Evolutionary conservation across 2,113 vertebrate species (phyloP).

Genomic region (Aythya baeri): DNA sequence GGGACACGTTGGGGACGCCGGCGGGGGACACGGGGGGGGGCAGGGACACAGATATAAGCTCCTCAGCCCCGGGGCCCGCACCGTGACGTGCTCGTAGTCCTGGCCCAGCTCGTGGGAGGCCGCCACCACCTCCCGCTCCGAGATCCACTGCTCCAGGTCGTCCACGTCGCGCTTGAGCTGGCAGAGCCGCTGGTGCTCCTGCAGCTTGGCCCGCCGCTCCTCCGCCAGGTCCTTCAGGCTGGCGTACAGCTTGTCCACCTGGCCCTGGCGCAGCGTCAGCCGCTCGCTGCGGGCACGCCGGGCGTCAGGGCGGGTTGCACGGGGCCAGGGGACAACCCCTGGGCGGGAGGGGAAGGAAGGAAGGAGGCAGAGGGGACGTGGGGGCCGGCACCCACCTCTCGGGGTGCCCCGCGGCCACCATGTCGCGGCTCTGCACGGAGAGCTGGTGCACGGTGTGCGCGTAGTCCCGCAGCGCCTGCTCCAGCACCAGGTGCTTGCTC

Average conservation of each 20-base stretch:
- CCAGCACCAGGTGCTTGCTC: conserved; percentile 89
- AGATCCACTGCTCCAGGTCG: conserved; percentile 96
- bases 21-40: too few relatives aligned
- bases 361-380: too few relatives aligned
- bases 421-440: conserved; percentile 86
- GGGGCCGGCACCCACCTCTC: conserved; percentile 73
- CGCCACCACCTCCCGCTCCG: conserved; percentile 92
- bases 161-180: conserved; percentile 93
- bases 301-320: too few relatives aligned
- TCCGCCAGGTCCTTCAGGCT: conserved; percentile 82
- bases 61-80: conserved; percentile 58
- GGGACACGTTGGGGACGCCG: too few relatives aligned
- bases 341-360: too few relatives aligned
- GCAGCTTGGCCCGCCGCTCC: conserved; percentile 85
- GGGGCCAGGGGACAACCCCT: too few relatives aligned
- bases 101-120: conserved; percentile 95
- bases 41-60: too few relatives aligned
- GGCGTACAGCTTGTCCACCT: conserved; percentile 74
- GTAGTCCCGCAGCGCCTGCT: conserved; percentile 91
- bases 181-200: conserved; percentile 90
- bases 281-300: conserved; percentile 73
- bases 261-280: conserved; percentile 87
- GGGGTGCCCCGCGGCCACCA: conserved; percentile 88
- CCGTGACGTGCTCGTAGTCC: conserved; percentile 96
- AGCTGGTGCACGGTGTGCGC: conserved; percentile 90